Evolutionary conservation across 2,113 vertebrate genomes (phyloP), one percentile per base, ranked within the genome.

Genomic region (Paramormyrops kingsleyae): DNA sequence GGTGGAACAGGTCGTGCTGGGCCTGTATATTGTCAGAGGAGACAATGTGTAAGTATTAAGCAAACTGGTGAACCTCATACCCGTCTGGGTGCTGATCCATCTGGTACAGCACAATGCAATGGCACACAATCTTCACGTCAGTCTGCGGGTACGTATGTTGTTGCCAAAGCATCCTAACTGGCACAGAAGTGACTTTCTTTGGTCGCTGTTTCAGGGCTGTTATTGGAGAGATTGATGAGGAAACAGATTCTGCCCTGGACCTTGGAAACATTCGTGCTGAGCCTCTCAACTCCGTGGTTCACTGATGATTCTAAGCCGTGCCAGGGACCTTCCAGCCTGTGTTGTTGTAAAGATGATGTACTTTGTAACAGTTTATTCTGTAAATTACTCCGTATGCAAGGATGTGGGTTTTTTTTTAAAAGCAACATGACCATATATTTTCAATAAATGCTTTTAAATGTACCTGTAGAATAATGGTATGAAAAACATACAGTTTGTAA

Each of bases 141-240:
- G 39, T 90, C 15, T 44, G 10, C 44, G 3, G 10, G 6, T 12
- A 46, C 56, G 83, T 35, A 42, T 5, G 62, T 53, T 27, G 17
- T n/a, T 15, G 0, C 70, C 86, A n/a, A 19, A 24, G 13, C 83
- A 49, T 3, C 24, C 12, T 49, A 86, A 6, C 35, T 49, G 44
- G 24, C 27, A 87, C 4, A 1, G 0, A 52, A 87, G 9, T 27
- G 6, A 17, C 27, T 90, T 13, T 52, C n/a, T 15, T 0, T 94
- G 66, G n/a, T 90, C 1, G 89, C 52, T 89, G 9, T 95, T 94
- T 21, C 94, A 99, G 99, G 74, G 98, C 99, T 24, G 99, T 99
- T 89, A 99, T 99, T 92, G 99, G 98, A 87, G 99, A 99, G 95
- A 99, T 99, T 90, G 99, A 99, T 90, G 99, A 99, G 94, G 99